Evolutionary conservation across 2,888 invertebrate species (phyloP), one percentile per base, ranked within the genome.

Genomic region (Spilosoma lubricipeda): DNA sequence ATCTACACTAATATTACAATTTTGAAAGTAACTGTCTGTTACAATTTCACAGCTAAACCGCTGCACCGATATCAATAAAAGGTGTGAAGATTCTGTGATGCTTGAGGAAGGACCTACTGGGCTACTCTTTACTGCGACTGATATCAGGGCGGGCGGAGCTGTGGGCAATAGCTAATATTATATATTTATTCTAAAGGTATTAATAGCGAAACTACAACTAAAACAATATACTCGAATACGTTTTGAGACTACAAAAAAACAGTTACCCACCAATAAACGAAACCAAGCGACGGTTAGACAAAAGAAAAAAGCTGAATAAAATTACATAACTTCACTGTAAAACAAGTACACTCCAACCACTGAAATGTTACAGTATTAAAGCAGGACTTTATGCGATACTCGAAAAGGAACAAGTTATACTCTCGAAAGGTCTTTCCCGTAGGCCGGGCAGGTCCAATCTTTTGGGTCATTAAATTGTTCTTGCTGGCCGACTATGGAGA

Each of bases 401-500:
- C 65, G 33, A 73, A 73, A 68, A 77, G 77, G 78, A 82, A 85
- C 81, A 78, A 80, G 80, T 80, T 81, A 82, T 82, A 83, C 77
- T 81, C 84, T 91, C 91, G 33, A 92, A 92, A 93, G 93, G 91
- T 90, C 90, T 90, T 91, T 91, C 90, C 64, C 89, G 90, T 88
- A 90, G 92, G 93, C 91, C 91, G 90, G 90, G 87, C 91, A 88
- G 89, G 88, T 88, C 92, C 94, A 95, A 95, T 95, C 94, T 95
- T 93, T 92, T 93, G 95, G 92, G 90, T 94, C 95, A 95, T 95
- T 95, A 94, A 94, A 91, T 91, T 89, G 88, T 95, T 95, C 95
- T 94, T 95, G 95, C 93, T 93, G 91, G 88, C 91, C 94, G 95
- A 91, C 91, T 95, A 95, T 95, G 95, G 94, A 95, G 94, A 95